A percentile compares a stretch with the other conserved stretches of the same genome.
phyloP scores from a whole-genome alignment of 2,888 invertebrate genomes.

The Tipula vernalis region DNA sequence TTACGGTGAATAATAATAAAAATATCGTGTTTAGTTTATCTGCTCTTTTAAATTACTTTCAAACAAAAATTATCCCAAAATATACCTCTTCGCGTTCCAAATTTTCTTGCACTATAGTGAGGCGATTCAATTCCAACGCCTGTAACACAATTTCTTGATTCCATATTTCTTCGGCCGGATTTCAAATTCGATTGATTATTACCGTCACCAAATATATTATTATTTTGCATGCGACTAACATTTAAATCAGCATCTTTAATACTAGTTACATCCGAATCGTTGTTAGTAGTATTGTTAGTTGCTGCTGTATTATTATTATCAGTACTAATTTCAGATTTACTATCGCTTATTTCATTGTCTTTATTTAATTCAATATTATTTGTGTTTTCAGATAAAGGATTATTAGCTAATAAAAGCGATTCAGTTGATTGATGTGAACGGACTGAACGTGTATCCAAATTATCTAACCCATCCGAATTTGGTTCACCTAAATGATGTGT shows the following conservation, averaged over 20 bases:
- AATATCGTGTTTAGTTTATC: neutral
- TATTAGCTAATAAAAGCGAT: neutral
- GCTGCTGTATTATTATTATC: neutral
- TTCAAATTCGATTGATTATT: neutral
- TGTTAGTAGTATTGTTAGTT: neutral
- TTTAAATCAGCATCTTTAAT: neutral
- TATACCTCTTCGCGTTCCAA: constrained; percentile 21
- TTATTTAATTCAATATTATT: neutral
- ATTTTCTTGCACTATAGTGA: constrained; percentile 21
- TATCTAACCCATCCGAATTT: neutral
- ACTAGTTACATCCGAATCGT: neutral
- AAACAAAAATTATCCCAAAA: neutral
- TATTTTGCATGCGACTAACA: neutral
- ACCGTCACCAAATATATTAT: neutral
- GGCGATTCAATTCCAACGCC: constrained; percentile 23
- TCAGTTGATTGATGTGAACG: neutral
- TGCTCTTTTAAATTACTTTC: neutral
- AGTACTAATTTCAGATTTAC: neutral
- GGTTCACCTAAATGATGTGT: neutral
- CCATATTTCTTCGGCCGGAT: constrained; percentile 9
- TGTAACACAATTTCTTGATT: constrained; percentile 26
- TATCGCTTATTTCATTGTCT: neutral
- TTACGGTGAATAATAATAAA: neutral
- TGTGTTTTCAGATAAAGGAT: neutral
- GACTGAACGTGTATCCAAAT: neutral